phyloP scores from a whole-genome alignment of 35 echinoderm and acorn worm genomes.

The Strongylocentrotus purpuratus region DNA sequence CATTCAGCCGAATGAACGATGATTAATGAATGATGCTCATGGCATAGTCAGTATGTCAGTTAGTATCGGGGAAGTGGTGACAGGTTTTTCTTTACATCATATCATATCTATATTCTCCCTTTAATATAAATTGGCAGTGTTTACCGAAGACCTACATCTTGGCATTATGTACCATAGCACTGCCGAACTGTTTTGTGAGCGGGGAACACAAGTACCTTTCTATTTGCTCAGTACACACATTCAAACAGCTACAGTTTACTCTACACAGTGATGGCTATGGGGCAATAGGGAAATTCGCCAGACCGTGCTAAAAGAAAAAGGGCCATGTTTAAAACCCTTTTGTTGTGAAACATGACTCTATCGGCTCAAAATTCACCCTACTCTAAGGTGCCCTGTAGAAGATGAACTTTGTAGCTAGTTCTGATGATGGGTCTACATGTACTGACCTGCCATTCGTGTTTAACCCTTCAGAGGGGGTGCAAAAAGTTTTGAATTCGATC shows the following conservation, averaged over 20 bases:
- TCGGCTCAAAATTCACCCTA: background rate
- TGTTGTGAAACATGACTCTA: constrained; percentile 17
- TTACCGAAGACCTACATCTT: constrained; percentile 49
- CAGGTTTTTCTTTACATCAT: background rate
- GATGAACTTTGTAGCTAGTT: constrained; percentile 17
- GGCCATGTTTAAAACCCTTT: constrained; percentile 9
- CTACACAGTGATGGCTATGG: background rate
- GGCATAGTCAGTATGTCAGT: background rate
- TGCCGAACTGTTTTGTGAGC: constrained; percentile 41
- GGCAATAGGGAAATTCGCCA: constrained; percentile 6
- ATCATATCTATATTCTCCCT: background rate
- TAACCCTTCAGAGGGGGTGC: no score
- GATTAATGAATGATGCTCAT: background rate
- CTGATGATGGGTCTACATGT: background rate
- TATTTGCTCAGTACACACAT: constrained; percentile 48
- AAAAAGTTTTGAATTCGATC: no score
- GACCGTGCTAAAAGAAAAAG: background rate
- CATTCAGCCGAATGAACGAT: background rate
- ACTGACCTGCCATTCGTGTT: background rate
- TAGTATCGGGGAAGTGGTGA: background rate
- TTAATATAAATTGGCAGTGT: constrained; percentile 3
- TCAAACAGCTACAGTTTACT: constrained; percentile 57
- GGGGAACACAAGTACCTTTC: constrained; percentile 22
- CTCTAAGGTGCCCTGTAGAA: background rate
- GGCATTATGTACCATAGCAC: constrained; percentile 33